phyloP scores from a whole-genome alignment of 2,888 invertebrate species.

The Chrysina gloriosa region DNA sequence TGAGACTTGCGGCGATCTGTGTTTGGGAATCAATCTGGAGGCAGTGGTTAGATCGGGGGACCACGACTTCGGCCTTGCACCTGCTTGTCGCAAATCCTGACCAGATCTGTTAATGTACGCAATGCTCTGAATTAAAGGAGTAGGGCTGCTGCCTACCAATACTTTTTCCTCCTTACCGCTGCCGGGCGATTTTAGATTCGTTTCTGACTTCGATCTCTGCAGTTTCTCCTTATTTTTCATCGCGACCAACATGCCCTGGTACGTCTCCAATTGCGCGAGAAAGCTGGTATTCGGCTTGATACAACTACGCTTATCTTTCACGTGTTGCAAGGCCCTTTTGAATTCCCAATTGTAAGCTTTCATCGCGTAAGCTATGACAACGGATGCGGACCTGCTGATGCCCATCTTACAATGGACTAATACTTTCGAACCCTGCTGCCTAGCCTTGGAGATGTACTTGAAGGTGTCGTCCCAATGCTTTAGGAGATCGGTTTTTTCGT shows the following conservation, averaged over 20 bases:
- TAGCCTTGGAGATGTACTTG: constrained; percentile 94
- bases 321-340: constrained; percentile 87
- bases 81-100: constrained; percentile 58
- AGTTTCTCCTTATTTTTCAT: constrained; percentile 95
- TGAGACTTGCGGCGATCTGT: constrained; percentile 69
- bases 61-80: constrained; percentile 63
- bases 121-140: constrained; percentile 72
- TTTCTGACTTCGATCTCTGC: constrained; percentile 93
- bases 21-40: constrained; percentile 68
- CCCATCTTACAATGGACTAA: constrained; percentile 99
- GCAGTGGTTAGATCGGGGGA: constrained; percentile 73
- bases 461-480: constrained; percentile 98
- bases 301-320: constrained; percentile 90
- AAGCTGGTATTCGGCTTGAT: constrained; percentile 98
- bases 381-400: constrained; percentile 96
- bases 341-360: constrained; percentile 96
- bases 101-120: constrained; percentile 50
- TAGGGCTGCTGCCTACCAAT: constrained; percentile 70
- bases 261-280: constrained; percentile 92
- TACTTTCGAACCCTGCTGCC: constrained; percentile 90
- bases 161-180: constrained; percentile 68
- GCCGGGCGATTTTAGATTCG: constrained; percentile 83
- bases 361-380: constrained; percentile 98
- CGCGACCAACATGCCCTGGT: constrained; percentile 93
- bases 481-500: constrained; percentile 94